These are phyloP conservation scores for Tiliacea aurago DNA, from an alignment of 2,888 invertebrate genomes.

Conservation along the genomic window DNA sequence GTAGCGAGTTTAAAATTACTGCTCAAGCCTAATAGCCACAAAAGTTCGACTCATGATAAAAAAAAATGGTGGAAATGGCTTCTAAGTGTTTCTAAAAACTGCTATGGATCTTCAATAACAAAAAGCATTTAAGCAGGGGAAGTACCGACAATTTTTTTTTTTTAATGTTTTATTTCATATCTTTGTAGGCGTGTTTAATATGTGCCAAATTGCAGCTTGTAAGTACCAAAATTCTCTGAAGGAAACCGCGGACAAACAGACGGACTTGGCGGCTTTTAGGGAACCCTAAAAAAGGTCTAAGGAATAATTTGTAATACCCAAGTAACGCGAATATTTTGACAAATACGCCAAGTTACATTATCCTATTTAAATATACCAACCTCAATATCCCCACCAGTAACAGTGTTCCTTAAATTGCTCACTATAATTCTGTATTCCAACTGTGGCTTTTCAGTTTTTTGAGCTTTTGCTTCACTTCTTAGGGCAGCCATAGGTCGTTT, in stretches of 20 bases:
- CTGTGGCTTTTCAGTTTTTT: conserved; percentile 78
- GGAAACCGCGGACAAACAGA: background rate
- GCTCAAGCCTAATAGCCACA: too few relatives aligned
- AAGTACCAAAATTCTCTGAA: too few relatives aligned
- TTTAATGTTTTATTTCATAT: background rate
- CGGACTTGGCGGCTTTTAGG: background rate
- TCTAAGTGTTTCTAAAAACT: too few relatives aligned
- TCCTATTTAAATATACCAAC: conserved; percentile 79
- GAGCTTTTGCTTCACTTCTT: conserved; percentile 77
- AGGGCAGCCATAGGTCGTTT: conserved; percentile 87
- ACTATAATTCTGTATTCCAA: conserved; percentile 96
- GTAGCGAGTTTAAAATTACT: too few relatives aligned
- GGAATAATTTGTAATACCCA: background rate
- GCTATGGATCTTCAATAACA: too few relatives aligned
- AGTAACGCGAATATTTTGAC: background rate
- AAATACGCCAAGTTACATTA: background rate
- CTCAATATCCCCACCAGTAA: conserved; percentile 97
- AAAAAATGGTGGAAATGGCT: too few relatives aligned
- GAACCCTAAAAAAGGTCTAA: background rate
- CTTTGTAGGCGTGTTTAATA: background rate
- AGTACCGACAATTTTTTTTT: too few relatives aligned
- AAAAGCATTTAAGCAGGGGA: too few relatives aligned
- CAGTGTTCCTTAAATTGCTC: conserved; percentile 96
- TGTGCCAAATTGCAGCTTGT: too few relatives aligned
- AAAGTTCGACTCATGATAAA: too few relatives aligned